Base-by-base conservation (phyloP, 2,888 invertebrate genomes). In the Chironomus riparius region DNA sequence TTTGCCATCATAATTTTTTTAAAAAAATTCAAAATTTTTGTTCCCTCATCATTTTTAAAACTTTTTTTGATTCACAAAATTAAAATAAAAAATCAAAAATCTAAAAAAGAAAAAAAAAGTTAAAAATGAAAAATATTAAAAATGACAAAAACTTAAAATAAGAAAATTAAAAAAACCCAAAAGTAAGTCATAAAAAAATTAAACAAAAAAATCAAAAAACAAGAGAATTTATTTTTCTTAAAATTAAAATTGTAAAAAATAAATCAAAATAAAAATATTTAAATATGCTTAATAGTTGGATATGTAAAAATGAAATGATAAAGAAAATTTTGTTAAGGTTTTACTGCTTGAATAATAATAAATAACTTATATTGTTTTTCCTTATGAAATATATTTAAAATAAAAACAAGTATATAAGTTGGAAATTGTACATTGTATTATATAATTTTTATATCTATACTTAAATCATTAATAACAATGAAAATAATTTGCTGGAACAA, bases 261-360 rank as follows among this genome's bases (percentile, higher is more conserved):
- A n/a, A 21, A 12, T 68, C 5, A 70, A 70, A 70, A 70, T n/a
- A 69, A 69, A 28, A 62, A 69, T 69, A 69, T 47, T 69, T 4
- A 69, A 69, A 47, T n/a, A 21, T 22, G 12, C n/a, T 69, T 69
- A 69, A 47, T 38, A 38, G 38, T 38, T 7, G 38, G n/a, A 38
- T 38, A 38, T 38, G 38, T 72, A 62, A 72, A 72, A 72, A 72
- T 62, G 62, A 61, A 18, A 61, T 72, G 62, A 72, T 47, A 24
- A 56, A 56, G 13, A 61, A 72, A 72, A 62, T 61, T 65, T 65
- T 61, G 61, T 72, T 61, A 72, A 72, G 72, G 72, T 72, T 72
- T 72, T 72, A 72, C 72, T 72, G 72, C 72, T 72, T 72, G 72
- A 70, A 38, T 38, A 38, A 38, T 38, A 38, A 38, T 38, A 38